Conservation (phyloP, 2,113 vertebrate species). For the Holacanthus passer region DNA sequence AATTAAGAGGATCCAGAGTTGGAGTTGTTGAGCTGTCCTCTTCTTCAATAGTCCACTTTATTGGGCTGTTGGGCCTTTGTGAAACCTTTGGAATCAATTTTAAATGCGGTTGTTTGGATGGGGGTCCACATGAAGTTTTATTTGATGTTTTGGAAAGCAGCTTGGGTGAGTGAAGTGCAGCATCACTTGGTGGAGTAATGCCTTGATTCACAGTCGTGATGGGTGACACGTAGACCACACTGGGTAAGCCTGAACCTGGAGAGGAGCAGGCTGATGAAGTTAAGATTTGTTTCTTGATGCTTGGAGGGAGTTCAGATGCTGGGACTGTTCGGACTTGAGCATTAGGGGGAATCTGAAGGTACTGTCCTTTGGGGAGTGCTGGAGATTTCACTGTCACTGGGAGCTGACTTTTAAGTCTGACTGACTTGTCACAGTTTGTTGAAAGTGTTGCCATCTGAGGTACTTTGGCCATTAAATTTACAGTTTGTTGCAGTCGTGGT, state of each 20-base stretch:
- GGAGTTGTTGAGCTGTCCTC: constrained; percentile 60
- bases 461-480: constrained; percentile 55
- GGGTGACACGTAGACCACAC: constrained; percentile 86
- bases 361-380: constrained; percentile 84
- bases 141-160: constrained; percentile 59
- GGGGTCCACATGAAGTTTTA: constrained; percentile 9
- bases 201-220: constrained; percentile 85
- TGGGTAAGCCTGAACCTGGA: constrained; percentile 71
- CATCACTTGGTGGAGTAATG: constrained; percentile 55
- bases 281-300: constrained; percentile 87
- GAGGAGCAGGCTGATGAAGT: constrained; percentile 60
- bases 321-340: constrained; percentile 87
- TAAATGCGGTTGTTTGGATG: constrained; percentile 51
- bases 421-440: constrained; percentile 62
- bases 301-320: constrained; percentile 84
- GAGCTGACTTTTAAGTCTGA: constrained; percentile 60
- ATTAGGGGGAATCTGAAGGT: constrained; percentile 88
- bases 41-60: constrained; percentile 91
- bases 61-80: constrained; percentile 76
- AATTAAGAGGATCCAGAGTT: constrained; percentile 82
- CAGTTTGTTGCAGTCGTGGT: constrained; percentile 4
- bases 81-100: constrained; percentile 60
- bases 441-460: constrained; percentile 53
- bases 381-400: constrained; percentile 78
- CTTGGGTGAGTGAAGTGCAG: constrained; percentile 53